phyloP scores from a whole-genome alignment of 2,888 invertebrate species.

The Tridacna crocea region DNA sequence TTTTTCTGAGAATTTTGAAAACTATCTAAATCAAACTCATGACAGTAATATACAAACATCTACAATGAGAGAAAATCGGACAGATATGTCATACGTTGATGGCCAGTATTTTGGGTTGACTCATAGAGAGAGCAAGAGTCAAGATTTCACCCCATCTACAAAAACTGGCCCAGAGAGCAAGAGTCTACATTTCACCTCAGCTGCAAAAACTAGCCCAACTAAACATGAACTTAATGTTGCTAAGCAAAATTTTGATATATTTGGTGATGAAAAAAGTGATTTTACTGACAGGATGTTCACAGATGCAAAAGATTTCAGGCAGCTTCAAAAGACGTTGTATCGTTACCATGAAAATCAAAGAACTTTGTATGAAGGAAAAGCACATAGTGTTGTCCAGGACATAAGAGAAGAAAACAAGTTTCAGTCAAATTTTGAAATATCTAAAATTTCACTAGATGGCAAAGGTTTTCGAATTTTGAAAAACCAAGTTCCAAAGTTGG shows the following conservation, averaged over 20 bases:
- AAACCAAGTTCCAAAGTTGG: slow-evolving; percentile 77
- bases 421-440: slow-evolving; percentile 52
- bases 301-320: slow-evolving; percentile 8
- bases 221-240: neutral
- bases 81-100: slow-evolving; percentile 22
- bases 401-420: slow-evolving; percentile 52
- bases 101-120: slow-evolving; percentile 34
- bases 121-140: neutral
- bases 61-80: neutral
- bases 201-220: neutral
- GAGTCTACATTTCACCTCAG: neutral
- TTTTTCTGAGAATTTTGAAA: no score
- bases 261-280: neutral
- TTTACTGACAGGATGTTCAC: neutral
- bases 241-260: neutral
- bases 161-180: neutral
- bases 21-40: no score
- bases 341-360: neutral
- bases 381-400: slow-evolving; percentile 70
- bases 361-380: slow-evolving; percentile 36
- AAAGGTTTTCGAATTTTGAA: slow-evolving; percentile 78
- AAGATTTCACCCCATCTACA: neutral
- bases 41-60: no score
- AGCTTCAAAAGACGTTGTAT: neutral
- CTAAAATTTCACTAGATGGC: slow-evolving; percentile 66